Evolutionary conservation across 2,888 invertebrate genomes (phyloP), one percentile per base, ranked within the genome.

Genomic region (Nemoura dubitans): DNA sequence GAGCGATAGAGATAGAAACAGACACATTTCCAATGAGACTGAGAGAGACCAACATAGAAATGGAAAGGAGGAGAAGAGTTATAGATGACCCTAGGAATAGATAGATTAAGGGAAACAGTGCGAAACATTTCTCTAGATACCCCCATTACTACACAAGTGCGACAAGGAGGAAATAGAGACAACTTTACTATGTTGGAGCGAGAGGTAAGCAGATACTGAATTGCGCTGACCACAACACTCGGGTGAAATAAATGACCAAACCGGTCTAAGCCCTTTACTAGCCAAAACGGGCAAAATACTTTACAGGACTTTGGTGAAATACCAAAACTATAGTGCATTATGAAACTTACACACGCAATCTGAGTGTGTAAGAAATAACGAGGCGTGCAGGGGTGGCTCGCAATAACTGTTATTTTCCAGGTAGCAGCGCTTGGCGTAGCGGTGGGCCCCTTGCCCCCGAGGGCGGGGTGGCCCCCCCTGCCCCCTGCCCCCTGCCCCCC

Each of bases 51-150:
- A 10, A 26, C 29, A 14, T 26, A 78, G 82, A 29, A 30, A 82
- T 29, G 36, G 29, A 82, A 29, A 82, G 82, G 82, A 29, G 29
- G 82, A 83, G 43, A 42, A 83, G 83, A 83, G 83, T 83, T 83
- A 83, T 83, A 83, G 83, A 83, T 83, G 83, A 83, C 83, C 83
- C 83, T 42, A 83, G 83, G 42, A 83, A 83, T 83, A 83, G 83
- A 83, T 83, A 83, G 83, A 83, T 83, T 83, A 83, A 83, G 83
- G 83, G 83, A 83, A 83, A 83, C 83, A 83, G 83, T 83, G 83
- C 83, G 83, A 83, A 83, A 83, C 83, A 83, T 83, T 83, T 83
- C 83, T 42, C 83, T 83, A 83, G 36, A 83, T 83, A 83, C 83
- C 83, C 83, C 83, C 42, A 83, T 83, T 83, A 83, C 83, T 83